A percentile compares a stretch with the other conserved stretches of the same genome.
phyloP scores from a whole-genome alignment of 30 jellyfish, hydroid and myxozoan genomes.

The Hydractinia symbiolongicarpus region DNA sequence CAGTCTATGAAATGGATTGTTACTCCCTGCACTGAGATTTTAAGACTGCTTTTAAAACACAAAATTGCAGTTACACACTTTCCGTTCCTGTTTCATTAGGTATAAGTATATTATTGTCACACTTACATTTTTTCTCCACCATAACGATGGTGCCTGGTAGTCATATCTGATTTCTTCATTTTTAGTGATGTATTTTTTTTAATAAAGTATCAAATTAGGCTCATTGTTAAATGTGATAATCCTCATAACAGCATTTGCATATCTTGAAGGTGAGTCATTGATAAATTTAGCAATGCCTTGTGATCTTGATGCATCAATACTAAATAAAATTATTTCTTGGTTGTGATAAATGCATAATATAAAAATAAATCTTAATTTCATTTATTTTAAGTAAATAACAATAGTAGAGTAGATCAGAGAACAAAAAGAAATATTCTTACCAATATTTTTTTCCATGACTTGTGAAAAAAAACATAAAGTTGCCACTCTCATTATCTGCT shows the following conservation, averaged over 20 bases:
- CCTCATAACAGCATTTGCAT: slow-evolving; percentile 9
- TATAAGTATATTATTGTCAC: too few species aligned
- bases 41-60: too few species aligned
- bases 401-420: slow-evolving; percentile 3
- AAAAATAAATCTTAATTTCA: too few species aligned
- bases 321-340: not conserved
- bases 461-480: slow-evolving; percentile 13
- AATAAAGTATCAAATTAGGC: slow-evolving; percentile 13
- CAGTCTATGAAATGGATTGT: too few species aligned
- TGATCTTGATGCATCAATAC: slow-evolving; percentile 12
- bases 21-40: too few species aligned
- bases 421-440: not conserved
- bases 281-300: not conserved
- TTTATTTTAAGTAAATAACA: not conserved
- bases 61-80: too few species aligned
- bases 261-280: slow-evolving; percentile 12
- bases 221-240: not conserved
- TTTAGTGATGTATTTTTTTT: not conserved
- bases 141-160: slow-evolving; percentile 1
- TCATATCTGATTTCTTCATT: slow-evolving; percentile 4
- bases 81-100: too few species aligned
- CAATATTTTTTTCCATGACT: slow-evolving; percentile 15
- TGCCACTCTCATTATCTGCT: slow-evolving; percentile 6
- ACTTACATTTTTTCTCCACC: slow-evolving; percentile 19
- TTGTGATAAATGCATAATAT: too few species aligned